Conservation (phyloP, 2,113 vertebrate species). For the Suncus etruscus region DNA sequence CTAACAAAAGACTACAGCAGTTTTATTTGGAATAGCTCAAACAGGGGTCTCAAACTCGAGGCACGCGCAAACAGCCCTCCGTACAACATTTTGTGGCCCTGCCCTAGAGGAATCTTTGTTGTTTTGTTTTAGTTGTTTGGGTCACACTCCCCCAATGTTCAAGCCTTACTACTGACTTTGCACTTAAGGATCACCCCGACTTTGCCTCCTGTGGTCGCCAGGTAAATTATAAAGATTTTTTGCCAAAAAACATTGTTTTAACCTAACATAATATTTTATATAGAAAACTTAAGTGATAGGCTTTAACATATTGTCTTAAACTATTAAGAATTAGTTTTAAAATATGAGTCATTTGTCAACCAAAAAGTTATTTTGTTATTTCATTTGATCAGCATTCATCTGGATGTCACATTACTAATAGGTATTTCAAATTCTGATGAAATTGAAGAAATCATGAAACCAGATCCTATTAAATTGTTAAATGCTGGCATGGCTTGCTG, state of each 20-base stretch:
- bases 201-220: too few relatives aligned
- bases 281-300: constrained; percentile 35
- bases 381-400: constrained; percentile 51
- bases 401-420: constrained; percentile 37
- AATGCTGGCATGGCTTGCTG: constrained; percentile 25
- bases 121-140: too few relatives aligned
- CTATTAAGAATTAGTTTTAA: constrained; percentile 22
- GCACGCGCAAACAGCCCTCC: too few relatives aligned
- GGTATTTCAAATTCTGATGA: constrained; percentile 57
- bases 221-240: not conserved
- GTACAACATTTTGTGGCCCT: too few relatives aligned
- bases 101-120: too few relatives aligned
- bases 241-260: not conserved
- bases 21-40: not conserved
- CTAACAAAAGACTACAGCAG: not conserved
- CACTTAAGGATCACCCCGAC: too few relatives aligned
- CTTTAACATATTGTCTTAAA: constrained; percentile 57
- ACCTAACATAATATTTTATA: not conserved
- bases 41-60: too few relatives aligned
- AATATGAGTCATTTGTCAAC: constrained; percentile 53
- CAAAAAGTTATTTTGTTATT: constrained; percentile 43
- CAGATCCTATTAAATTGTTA: constrained; percentile 58
- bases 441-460: constrained; percentile 74
- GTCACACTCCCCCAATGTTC: too few relatives aligned
- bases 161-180: too few relatives aligned